These are phyloP conservation scores for Troides helena DNA, from an alignment of 2,888 invertebrate species.

Conservation along the genomic window DNA sequence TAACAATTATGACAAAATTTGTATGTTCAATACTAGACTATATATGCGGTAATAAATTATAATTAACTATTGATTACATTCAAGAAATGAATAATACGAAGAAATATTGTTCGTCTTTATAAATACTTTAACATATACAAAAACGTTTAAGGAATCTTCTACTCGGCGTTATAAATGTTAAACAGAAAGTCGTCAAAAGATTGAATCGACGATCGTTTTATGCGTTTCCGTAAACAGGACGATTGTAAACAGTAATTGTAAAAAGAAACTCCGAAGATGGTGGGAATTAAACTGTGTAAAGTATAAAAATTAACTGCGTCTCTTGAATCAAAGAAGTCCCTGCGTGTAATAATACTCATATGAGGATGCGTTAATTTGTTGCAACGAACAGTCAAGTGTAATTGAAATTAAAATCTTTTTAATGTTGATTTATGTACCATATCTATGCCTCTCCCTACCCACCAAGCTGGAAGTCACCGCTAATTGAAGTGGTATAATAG, in stretches of 20 bases:
- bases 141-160: background rate
- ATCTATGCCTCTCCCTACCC: constrained; percentile 10
- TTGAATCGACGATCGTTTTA: background rate
- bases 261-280: background rate
- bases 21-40: too few species aligned
- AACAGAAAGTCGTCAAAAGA: background rate
- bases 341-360: background rate
- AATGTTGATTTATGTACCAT: constrained; percentile 7
- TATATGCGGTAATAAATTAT: too few species aligned
- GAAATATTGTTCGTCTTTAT: background rate
- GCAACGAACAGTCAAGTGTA: constrained; percentile 6
- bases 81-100: too few species aligned
- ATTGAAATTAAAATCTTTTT: constrained; percentile 7
- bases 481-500: constrained; percentile 20
- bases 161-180: background rate
- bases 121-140: background rate
- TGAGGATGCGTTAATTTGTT: background rate
- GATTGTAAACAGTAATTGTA: background rate
- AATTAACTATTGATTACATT: too few species aligned
- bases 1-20: too few species aligned
- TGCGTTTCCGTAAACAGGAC: background rate
- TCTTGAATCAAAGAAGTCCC: background rate
- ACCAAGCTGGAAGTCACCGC: constrained; percentile 14
- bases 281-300: background rate
- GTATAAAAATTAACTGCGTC: background rate